These are phyloP conservation scores for Calcarius ornatus DNA, from an alignment of 2,113 vertebrate species.

Conservation along the genomic window DNA sequence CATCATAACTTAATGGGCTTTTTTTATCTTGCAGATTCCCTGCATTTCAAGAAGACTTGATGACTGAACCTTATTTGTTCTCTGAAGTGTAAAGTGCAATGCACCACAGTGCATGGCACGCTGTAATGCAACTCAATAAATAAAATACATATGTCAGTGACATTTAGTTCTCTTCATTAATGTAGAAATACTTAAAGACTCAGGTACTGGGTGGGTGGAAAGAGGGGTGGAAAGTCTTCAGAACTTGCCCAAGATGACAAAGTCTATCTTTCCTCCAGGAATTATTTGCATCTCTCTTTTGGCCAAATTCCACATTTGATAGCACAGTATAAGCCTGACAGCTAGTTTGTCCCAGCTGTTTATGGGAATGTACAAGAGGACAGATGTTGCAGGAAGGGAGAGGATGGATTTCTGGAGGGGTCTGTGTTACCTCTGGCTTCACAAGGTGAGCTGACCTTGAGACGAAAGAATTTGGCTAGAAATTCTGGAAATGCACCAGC, in stretches of 20 bases:
- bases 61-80: background rate
- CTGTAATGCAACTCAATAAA: conserved; percentile 24
- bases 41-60: background rate
- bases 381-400: background rate
- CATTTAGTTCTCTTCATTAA: background rate
- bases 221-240: background rate
- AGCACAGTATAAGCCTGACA: background rate
- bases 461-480: background rate
- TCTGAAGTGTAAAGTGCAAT: background rate
- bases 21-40: conserved; percentile 48
- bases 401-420: background rate
- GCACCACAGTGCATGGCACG: background rate
- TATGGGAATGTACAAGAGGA: background rate
- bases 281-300: background rate
- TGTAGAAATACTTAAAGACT: background rate
- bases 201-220: background rate
- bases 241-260: background rate
- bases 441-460: background rate
- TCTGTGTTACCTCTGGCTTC: background rate
- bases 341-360: background rate
- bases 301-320: background rate
- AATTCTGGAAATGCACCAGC: background rate
- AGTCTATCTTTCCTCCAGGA: background rate
- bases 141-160: background rate
- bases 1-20: background rate